Percentiles rank a stretch among this genome's conserved stretches.
phyloP scores from a whole-genome alignment of 2,888 invertebrate species.

The Microplitis manilae region DNA sequence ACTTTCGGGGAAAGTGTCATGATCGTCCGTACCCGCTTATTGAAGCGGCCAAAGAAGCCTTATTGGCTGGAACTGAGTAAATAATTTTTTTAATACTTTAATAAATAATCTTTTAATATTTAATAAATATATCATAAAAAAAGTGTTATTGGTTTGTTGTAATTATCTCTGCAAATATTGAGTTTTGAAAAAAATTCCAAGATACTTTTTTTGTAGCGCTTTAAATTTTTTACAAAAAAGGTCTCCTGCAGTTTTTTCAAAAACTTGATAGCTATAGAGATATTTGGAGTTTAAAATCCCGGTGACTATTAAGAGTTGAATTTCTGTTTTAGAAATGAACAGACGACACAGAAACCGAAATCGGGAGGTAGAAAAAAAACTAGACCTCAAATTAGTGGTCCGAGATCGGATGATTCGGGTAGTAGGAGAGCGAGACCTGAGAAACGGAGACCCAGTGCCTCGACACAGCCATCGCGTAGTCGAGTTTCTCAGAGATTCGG shows the following conservation, averaged over 20 bases:
- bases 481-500: conserved; percentile 51
- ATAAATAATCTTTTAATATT: too few relatives aligned
- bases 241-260: too few relatives aligned
- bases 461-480: conserved; percentile 49
- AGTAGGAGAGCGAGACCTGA: conserved; percentile 48
- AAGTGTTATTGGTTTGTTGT: too few relatives aligned
- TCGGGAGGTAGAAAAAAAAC: conserved; percentile 51
- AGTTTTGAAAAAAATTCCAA: too few relatives aligned
- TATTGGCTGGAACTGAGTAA: conserved; percentile 80
- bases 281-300: too few relatives aligned
- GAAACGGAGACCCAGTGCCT: conserved; percentile 29
- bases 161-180: too few relatives aligned
- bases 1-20: conserved; percentile 92
- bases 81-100: conserved; percentile 27
- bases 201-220: too few relatives aligned
- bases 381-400: conserved; percentile 41
- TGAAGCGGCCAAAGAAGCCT: conserved; percentile 90
- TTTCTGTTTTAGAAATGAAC: conserved; percentile 35
- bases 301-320: too few relatives aligned
- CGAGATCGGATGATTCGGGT: conserved; percentile 50
- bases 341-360: conserved; percentile 50
- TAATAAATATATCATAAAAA: too few relatives aligned
- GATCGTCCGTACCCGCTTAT: conserved; percentile 91
- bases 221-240: too few relatives aligned
- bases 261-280: too few relatives aligned